phyloP scores from a whole-genome alignment of 1,140 invertebrate genomes.

The Drosophila azteca region DNA sequence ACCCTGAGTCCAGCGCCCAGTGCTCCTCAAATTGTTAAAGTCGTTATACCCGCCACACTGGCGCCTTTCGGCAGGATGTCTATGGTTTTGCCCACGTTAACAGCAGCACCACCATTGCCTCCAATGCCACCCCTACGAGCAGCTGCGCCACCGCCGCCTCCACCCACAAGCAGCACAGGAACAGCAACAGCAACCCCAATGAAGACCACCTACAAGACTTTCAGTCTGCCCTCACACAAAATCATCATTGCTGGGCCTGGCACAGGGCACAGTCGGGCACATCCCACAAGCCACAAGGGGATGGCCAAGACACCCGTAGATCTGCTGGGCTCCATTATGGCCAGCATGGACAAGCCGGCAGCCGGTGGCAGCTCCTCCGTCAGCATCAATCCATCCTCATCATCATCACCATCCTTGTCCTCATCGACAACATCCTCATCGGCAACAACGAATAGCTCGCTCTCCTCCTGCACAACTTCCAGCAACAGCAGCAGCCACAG shows the following conservation, averaged over 20 bases:
- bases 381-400: constrained; percentile 21
- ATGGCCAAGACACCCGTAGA: constrained; percentile 51
- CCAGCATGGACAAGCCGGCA: constrained; percentile 78
- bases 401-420: constrained; percentile 28
- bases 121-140: constrained; percentile 42
- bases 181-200: constrained; percentile 21
- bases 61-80: constrained; percentile 55
- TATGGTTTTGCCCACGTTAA: constrained; percentile 32
- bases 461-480: constrained; percentile 59
- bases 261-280: constrained; percentile 16
- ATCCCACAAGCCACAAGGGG: constrained; percentile 20
- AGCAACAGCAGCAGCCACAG: constrained; percentile 40
- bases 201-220: constrained; percentile 71
- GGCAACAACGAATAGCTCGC: constrained; percentile 53
- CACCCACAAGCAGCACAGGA: constrained; percentile 32
- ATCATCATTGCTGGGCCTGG: constrained; percentile 58
- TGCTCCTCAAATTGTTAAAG: constrained; percentile 58
- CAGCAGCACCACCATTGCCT: constrained; percentile 53
- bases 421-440: constrained; percentile 25
- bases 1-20: too few relatives aligned
- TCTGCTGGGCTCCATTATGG: constrained; percentile 82
- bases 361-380: constrained; percentile 6
- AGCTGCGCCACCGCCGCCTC: constrained; percentile 61
- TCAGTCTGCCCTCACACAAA: constrained; percentile 68
- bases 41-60: constrained; percentile 55